Conservation (phyloP, 2,113 vertebrate genomes). For the Microtus montanus region DNA sequence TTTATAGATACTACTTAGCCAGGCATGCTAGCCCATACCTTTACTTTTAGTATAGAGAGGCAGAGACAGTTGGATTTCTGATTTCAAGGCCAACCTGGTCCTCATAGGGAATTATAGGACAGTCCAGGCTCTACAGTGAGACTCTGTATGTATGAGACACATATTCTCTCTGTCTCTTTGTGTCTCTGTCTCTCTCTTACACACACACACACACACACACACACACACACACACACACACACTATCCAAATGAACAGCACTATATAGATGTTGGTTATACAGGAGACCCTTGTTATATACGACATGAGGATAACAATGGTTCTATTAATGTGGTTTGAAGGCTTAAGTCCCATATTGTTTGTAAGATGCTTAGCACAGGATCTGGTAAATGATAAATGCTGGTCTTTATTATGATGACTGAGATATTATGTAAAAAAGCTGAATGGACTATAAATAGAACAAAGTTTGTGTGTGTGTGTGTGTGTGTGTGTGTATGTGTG, state of each 20-base stretch:
- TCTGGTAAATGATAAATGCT: background rate
- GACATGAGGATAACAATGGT: background rate
- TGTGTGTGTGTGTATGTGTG: background rate
- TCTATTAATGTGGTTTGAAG: background rate
- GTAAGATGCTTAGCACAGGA: background rate
- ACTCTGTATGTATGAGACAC: background rate
- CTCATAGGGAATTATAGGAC: background rate
- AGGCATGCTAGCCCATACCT: background rate
- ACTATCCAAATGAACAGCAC: background rate
- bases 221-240: background rate
- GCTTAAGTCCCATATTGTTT: background rate
- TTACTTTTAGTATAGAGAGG: background rate
- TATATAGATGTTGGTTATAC: background rate
- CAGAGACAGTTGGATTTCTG: background rate
- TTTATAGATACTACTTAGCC: slow-evolving; percentile 9
- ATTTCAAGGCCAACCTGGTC: background rate
- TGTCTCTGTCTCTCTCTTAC: no score
- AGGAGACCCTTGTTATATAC: background rate
- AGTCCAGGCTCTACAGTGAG: background rate
- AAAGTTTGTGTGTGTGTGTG: background rate
- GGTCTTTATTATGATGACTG: background rate
- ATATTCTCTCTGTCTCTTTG: no score
- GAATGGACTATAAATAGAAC: background rate
- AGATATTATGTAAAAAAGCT: slow-evolving; percentile 4
- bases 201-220: background rate